Evolutionary conservation across 30 jellyfish, hydroid and myxozoan genomes (phyloP).

Genomic region (Aurelia aurita): DNA sequence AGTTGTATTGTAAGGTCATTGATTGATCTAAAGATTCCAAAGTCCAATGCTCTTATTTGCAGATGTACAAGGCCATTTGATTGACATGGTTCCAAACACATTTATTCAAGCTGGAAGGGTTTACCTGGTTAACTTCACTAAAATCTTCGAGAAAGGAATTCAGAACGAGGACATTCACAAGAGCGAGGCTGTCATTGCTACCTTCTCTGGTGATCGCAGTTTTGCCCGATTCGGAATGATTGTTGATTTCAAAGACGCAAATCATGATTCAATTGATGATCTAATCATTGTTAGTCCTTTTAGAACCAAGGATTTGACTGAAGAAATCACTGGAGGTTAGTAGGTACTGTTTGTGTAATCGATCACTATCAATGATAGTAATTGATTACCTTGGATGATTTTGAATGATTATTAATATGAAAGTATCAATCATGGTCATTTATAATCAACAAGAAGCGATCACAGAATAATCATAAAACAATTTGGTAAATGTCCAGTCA

Average conservation of each 20-base stretch:
- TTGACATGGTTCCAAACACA: slow-evolving; percentile 57
- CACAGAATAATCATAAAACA: too few species aligned
- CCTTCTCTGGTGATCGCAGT: slow-evolving; percentile 75
- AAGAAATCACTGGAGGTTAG: slow-evolving; percentile 75
- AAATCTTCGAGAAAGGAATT: slow-evolving; percentile 2
- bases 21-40: too few species aligned
- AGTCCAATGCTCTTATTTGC: not conserved
- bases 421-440: too few species aligned
- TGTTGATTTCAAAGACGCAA: slow-evolving; percentile 28
- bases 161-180: not conserved
- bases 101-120: slow-evolving; percentile 81
- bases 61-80: slow-evolving; percentile 79
- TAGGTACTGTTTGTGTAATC: not conserved
- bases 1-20: too few species aligned
- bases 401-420: too few species aligned
- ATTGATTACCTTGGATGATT: too few species aligned
- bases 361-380: too few species aligned
- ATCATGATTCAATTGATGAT: slow-evolving; percentile 48
- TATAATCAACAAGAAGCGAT: too few species aligned
- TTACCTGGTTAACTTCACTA: slow-evolving; percentile 41
- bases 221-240: slow-evolving; percentile 67
- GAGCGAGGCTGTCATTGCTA: slow-evolving; percentile 38
- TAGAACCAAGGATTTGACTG: slow-evolving; percentile 72
- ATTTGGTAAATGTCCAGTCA: too few species aligned
- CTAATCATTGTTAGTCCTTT: slow-evolving; percentile 65